Evolutionary conservation across 2,113 vertebrate genomes (phyloP), one percentile per base, ranked within the genome.

Genomic region (Pachypanchax playfairii): DNA sequence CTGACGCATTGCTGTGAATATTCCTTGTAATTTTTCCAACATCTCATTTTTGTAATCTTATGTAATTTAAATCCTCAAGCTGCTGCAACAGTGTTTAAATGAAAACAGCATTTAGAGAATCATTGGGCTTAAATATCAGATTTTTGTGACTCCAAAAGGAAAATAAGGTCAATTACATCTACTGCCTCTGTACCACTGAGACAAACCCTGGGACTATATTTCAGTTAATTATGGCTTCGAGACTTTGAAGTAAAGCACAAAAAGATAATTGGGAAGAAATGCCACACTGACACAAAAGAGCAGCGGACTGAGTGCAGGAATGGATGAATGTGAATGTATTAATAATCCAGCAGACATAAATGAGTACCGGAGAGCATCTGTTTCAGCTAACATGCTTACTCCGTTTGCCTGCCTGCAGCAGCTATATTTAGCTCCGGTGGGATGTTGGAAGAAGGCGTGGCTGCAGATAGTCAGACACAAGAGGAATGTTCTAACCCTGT

Each of bases 391-490:
- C 75, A 60, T 82, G 80, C 67, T 63, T 65, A 42, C 61, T 55
- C 64, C 62, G 63, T 54, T 64, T 57, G 62, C 18, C 59, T 70
- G 66, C 61, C 83, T 88, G 85, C 90, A 78, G 79, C 22, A 29
- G 83, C 88, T 90, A 91, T 90, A 68, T 89, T 87, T 91, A 90
- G 87, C 84, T 66, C 75, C 42, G 72, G 39, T 39, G 58, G 69
- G 84, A 82, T 69, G 77, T 66, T 84, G 68, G 70, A 66, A 81
- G 65, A 51, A 77, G 77, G 46, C 58, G 3, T 69, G 75, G 82
- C 84, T 86, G 79, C 84, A 83, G 83, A 81, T 71, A 62, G 60
- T 57, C 58, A 50, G 56, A n/a, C n/a, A n/a, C n/a, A n/a, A 61
- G 59, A 74, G 73, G 59, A 69, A 66, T 81, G 62, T 25, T 47